A percentile compares a stretch with the other conserved stretches of the same genome.
These are phyloP conservation scores for Hystrix brachyura DNA, from an alignment of 2,113 vertebrate species.

Conservation along the genomic window DNA sequence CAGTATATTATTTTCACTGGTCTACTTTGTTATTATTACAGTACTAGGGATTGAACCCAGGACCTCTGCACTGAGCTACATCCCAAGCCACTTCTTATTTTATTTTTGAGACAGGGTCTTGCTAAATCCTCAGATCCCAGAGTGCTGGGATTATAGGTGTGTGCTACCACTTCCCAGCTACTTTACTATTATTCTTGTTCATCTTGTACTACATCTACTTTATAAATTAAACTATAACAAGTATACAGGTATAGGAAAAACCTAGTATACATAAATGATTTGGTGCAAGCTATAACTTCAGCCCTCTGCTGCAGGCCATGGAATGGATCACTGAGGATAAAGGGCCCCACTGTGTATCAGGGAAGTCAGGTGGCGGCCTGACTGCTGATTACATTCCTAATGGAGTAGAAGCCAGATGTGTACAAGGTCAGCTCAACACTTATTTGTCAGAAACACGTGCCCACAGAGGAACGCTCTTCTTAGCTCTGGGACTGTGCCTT, in stretches of 20 bases:
- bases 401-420: neutral
- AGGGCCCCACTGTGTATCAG: neutral
- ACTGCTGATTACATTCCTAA: neutral
- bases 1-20: neutral
- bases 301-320: neutral
- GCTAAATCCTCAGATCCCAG: neutral
- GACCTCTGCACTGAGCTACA: neutral
- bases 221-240: neutral
- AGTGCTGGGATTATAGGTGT: neutral
- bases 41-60: neutral
- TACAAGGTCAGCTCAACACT: neutral
- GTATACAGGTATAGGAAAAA: neutral
- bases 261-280: neutral
- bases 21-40: neutral
- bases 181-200: neutral
- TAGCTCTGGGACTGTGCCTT: neutral
- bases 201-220: neutral
- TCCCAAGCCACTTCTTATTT: too few relatives aligned
- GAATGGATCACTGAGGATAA: neutral
- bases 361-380: neutral
- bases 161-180: neutral
- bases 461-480: neutral
- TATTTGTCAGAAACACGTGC: slow-evolving; percentile 11
- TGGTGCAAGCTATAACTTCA: neutral
- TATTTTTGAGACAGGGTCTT: neutral